Base-by-base conservation (phyloP, 2,888 invertebrate species). In the Hyposoter dolosus region DNA sequence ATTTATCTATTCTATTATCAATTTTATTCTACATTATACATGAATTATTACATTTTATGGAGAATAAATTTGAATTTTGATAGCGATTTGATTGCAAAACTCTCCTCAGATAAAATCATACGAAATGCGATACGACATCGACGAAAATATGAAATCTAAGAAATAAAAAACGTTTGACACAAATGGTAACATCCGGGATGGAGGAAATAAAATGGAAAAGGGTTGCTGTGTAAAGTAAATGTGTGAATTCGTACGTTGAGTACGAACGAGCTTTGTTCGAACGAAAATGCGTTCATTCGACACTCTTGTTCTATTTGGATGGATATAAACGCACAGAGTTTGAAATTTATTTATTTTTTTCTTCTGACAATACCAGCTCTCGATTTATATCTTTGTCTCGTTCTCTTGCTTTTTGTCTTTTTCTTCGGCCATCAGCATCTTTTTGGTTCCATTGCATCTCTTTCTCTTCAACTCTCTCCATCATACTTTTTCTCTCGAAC, bases 361-460 rank as follows among this genome's bases (percentile, higher is more conserved):
- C 66, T 68, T 68, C 68, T 50, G 63, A 40, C 78, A 78, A 78
- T 43, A 56, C 78, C 40, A 78, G 84, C 72, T 80, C 82, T 74
- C 82, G 66, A 87, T 86, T 82, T 84, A 88, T 89, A 87, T 88
- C 89, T 84, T 23, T 43, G 23, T 53, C 53, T 72, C 28, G 23
- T 63, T 43, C 40, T 60, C 69, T 56, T 56, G 43, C 32, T 17
- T 23, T n/a, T 32, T 50, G 50, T 10, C 35, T 40, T 32, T 71
- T 40, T 84, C 82, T 32, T 53, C 72, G 53, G 5, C n/a, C 53
- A 50, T 47, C 72, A 35, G 32, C 50, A 53, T 72, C 72, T 72
- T 72, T 72, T 72, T 72, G 35, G 53, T 53, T 50, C 68, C 85
- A 82, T 82, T 83, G 74, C n/a, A 78, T 77, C 71, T 72, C 78